These are phyloP conservation scores for Melieria omissa DNA, from an alignment of 2,888 invertebrate genomes.

Conservation along the genomic window DNA sequence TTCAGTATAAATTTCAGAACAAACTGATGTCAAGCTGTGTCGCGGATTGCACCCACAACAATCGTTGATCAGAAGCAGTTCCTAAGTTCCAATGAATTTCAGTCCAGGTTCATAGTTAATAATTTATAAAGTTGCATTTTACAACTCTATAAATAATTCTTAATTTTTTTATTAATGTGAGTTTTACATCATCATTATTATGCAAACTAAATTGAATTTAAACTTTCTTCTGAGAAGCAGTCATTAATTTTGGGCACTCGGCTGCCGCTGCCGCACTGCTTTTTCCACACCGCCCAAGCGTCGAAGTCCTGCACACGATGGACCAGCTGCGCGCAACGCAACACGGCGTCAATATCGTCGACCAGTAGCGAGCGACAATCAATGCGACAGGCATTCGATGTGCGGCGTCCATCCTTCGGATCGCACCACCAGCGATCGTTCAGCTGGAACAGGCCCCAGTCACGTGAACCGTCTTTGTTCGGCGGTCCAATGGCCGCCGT, in stretches of 20 bases:
- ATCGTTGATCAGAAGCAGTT: too few relatives aligned
- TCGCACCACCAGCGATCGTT: conserved; percentile 53
- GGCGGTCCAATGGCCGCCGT: conserved; percentile 62
- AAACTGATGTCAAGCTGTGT: too few relatives aligned
- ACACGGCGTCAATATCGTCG: conserved; percentile 45
- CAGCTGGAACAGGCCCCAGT: conserved; percentile 54
- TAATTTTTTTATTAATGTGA: too few relatives aligned
- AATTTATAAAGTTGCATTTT: too few relatives aligned
- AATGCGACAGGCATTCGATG: conserved; percentile 45
- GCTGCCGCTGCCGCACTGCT: conserved; percentile 11
- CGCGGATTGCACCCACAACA: too few relatives aligned
- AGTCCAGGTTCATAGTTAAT: too few relatives aligned
- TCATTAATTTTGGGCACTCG: background rate
- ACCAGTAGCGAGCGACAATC: conserved; percentile 44
- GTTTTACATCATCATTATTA: too few relatives aligned
- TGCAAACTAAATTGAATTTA: too few relatives aligned
- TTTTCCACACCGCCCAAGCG: conserved; percentile 50
- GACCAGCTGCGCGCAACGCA: conserved; percentile 47
- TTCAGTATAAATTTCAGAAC: too few relatives aligned
- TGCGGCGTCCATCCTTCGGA: conserved; percentile 26
- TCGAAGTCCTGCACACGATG: conserved; percentile 42
- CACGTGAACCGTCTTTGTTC: conserved; percentile 64
- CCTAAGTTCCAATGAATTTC: too few relatives aligned
- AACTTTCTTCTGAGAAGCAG: background rate
- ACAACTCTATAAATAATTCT: too few relatives aligned